Evolutionary conservation across 2,888 invertebrate genomes (phyloP), one percentile per base, ranked within the genome.

Genomic region (Athalia cordata): DNA sequence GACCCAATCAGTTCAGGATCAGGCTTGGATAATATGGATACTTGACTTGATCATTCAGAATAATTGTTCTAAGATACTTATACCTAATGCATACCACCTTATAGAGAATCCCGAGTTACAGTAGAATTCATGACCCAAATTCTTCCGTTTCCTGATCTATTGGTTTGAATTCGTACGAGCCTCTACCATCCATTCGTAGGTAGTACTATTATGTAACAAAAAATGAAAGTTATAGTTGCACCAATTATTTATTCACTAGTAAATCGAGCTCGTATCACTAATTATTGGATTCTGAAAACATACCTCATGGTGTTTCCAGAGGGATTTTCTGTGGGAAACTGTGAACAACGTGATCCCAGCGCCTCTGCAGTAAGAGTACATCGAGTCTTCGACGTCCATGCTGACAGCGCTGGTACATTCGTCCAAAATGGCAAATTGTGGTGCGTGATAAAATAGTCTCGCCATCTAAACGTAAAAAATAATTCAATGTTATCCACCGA

Each of bases 371-470:
- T 98, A 97, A 84, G 95, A 95, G 89, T 99, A 99, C 96, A 99
- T 99, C 83, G 95, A 95, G 49, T 98, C 98, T 89, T 99, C 99
- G 0, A 99, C 99, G 90, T 99, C 99, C 0, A 99, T 97, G 70
- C 98, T 98, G 0, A 99, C 99, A 0, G 99, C 99, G 89, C 98
- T 98, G 0, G 99, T 99, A 89, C 99, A 99, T 90, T 99, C 99
- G 88, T 99, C 99, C 84, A 99, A 92, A 86, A 99, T 99, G 9
- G 99, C 99, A 92, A 99, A 99, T 91, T 99, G 98, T 0, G 99
- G 99, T 88, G 94, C 94, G 91, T 99, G 98, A 91, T 99, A 99
- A 91, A 99, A 98, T 81, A 99, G 92, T 13, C 99, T 93, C 11
- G 99, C 98, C 99, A 99, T 99, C 93, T 96, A 87, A 0, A n/a